phyloP scores from a whole-genome alignment of 2,888 invertebrate genomes.

The Cyaniris semiargus region DNA sequence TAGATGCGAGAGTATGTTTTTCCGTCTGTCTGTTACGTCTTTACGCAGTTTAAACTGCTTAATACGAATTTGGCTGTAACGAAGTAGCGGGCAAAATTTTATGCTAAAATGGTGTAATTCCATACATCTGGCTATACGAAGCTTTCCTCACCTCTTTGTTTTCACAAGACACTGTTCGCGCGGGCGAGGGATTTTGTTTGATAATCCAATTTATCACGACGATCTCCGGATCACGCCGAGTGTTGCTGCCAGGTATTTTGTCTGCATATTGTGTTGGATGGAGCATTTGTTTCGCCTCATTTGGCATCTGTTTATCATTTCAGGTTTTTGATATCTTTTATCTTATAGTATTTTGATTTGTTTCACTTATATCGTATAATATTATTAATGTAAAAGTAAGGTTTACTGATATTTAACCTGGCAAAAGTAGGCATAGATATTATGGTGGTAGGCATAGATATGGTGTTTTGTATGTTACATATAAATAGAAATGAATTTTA shows the following conservation, averaged over 20 bases:
- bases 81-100: background rate
- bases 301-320: background rate
- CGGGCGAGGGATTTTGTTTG: background rate
- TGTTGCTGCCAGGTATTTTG: background rate
- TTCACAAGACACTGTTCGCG: background rate
- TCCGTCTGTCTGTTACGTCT: no score
- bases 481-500: no score
- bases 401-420: no score
- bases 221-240: background rate
- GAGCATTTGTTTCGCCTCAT: background rate
- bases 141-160: background rate
- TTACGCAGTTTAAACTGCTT: no score
- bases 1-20: no score
- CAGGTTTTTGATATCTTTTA: background rate
- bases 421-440: no score
- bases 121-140: background rate
- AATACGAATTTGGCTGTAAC: no score
- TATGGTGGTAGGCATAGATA: no score
- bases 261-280: background rate
- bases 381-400: no score
- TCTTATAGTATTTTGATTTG: background rate
- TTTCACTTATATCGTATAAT: background rate
- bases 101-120: background rate
- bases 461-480: no score
- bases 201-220: conserved; percentile 1